phyloP scores from a whole-genome alignment of 1,140 invertebrate species.

The Drosophila willistoni region DNA sequence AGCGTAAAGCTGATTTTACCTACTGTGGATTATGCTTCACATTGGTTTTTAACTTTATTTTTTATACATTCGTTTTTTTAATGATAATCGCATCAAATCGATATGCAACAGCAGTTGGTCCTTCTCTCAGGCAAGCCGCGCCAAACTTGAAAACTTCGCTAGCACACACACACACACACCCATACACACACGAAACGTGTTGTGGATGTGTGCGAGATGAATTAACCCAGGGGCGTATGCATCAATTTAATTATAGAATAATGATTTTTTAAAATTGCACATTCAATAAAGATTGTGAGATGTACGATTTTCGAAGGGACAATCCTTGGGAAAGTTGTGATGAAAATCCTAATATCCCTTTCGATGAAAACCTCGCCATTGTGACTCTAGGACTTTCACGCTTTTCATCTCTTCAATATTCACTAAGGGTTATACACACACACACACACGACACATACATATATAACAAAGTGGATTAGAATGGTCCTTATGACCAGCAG shows the following conservation, averaged over 20 bases:
- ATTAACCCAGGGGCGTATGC: background rate
- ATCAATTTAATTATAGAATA: background rate
- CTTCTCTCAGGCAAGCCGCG: slow-evolving; percentile 29
- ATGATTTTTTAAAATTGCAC: background rate
- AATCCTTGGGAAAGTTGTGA: too few species aligned
- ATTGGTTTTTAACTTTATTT: background rate
- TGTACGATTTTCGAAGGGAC: too few species aligned
- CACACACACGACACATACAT: too few species aligned
- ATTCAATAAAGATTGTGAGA: background rate
- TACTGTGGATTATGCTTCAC: background rate
- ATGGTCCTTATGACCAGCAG: slow-evolving; percentile 63
- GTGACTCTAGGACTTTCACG: slow-evolving; percentile 13
- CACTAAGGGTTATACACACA: slow-evolving; percentile 31
- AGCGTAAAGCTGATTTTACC: slow-evolving; percentile 10
- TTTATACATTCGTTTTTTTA: slow-evolving; percentile 49
- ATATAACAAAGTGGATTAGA: slow-evolving; percentile 71
- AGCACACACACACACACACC: slow-evolving; percentile 7
- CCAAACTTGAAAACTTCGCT: slow-evolving; percentile 45
- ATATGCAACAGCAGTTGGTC: slow-evolving; percentile 59
- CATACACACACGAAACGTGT: background rate
- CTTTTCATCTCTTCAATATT: slow-evolving; percentile 66
- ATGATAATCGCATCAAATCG: slow-evolving; percentile 79
- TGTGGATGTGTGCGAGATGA: background rate
- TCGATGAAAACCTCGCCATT: slow-evolving; percentile 18
- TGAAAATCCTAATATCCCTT: too few species aligned